These are phyloP conservation scores for Monoplex corrugatus DNA, from an alignment of 2,888 invertebrate species.

Conservation along the genomic window DNA sequence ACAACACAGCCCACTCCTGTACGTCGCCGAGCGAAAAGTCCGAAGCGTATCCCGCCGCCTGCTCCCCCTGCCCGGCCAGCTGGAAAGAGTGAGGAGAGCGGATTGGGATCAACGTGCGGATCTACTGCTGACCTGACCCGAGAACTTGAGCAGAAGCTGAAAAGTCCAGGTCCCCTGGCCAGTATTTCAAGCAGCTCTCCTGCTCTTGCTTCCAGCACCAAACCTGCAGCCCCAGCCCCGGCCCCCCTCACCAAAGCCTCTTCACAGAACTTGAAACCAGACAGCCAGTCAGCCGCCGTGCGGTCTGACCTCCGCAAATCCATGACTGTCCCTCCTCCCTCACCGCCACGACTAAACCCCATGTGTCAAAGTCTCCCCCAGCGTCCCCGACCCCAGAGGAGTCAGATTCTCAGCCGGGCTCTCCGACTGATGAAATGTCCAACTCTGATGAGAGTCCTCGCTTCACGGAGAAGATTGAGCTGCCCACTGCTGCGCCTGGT, in stretches of 20 bases:
- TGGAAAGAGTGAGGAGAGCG: constrained; percentile 54
- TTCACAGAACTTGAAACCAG: not conserved
- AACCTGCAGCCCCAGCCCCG: not conserved
- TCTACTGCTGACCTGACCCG: constrained; percentile 66
- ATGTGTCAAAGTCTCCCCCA: constrained; percentile 35
- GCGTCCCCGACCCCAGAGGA: constrained; percentile 56
- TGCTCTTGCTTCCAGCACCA: not conserved
- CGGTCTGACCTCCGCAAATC: constrained; percentile 49
- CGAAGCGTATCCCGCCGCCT: constrained; percentile 70
- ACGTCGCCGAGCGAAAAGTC: constrained; percentile 71
- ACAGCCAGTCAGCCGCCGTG: not conserved
- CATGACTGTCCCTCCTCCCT: constrained; percentile 57
- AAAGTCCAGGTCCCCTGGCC: constrained; percentile 41
- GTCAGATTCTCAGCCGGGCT: constrained; percentile 50
- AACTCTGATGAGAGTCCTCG: constrained; percentile 54
- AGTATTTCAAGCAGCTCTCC: not conserved
- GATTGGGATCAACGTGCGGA: constrained; percentile 14
- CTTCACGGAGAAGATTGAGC: constrained; percentile 72
- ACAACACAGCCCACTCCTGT: constrained; percentile 60
- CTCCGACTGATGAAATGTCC: constrained; percentile 50
- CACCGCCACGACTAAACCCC: constrained; percentile 50
- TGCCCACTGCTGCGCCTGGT: constrained; percentile 69
- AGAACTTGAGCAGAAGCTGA: constrained; percentile 71
- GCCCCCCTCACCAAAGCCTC: not conserved
- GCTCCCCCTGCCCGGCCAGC: constrained; percentile 60